These are phyloP conservation scores for Luperina testacea DNA, from an alignment of 2,888 invertebrate genomes.

Conservation along the genomic window DNA sequence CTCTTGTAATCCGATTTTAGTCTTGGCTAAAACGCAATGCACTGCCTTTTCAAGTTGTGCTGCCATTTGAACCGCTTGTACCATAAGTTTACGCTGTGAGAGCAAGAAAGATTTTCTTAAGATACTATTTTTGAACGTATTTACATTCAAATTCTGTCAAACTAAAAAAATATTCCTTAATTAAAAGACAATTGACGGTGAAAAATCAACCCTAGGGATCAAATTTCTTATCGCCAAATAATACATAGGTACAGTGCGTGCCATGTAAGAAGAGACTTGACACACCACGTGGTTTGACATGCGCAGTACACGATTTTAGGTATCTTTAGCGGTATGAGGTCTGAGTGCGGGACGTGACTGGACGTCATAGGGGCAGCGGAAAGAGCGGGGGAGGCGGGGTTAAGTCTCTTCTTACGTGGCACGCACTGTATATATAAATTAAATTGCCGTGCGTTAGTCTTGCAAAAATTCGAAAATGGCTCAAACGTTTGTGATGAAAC, in stretches of 20 bases:
- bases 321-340: too few species aligned
- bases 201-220: not conserved
- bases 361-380: too few species aligned
- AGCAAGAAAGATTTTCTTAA: slow-evolving; percentile 11
- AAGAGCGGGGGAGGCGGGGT: too few species aligned
- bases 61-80: slow-evolving; percentile 85
- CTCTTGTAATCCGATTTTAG: slow-evolving; percentile 90
- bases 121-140: not conserved
- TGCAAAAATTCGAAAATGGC: not conserved
- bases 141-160: not conserved
- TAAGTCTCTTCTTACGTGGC: too few species aligned
- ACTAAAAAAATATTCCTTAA: too few species aligned
- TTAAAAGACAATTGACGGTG: not conserved
- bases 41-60: slow-evolving; percentile 91
- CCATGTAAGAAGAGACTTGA: too few species aligned
- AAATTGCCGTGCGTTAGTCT: not conserved
- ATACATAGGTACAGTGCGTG: too few species aligned
- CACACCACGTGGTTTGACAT: too few species aligned
- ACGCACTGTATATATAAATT: too few species aligned
- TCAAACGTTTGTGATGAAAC: not conserved
- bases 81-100: slow-evolving; percentile 83
- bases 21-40: slow-evolving; percentile 89
- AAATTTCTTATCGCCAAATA: not conserved
- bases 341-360: too few species aligned
- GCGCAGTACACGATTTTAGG: too few species aligned